Evolutionary conservation across 1,140 invertebrate species (phyloP).

Genomic region (Drosophila jambulina): DNA sequence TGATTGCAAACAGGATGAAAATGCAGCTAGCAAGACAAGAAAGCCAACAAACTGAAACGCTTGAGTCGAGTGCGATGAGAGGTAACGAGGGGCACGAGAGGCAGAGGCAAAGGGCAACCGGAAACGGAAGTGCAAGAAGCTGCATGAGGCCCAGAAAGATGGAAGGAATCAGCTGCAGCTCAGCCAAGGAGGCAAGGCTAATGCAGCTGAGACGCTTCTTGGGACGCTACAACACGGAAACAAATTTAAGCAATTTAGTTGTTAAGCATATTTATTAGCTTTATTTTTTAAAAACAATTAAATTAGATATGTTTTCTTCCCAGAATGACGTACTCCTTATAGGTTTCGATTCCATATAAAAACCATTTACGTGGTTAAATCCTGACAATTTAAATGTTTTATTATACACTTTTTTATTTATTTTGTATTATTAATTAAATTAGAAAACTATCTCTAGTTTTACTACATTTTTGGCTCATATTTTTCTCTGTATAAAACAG

Average conservation of each 20-base stretch:
- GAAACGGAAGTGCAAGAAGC: conserved; percentile 75
- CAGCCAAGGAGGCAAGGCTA: conserved; percentile 54
- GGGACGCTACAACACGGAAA: conserved; percentile 1
- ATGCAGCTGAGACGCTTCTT: conserved; percentile 29
- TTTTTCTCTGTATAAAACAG: neutral
- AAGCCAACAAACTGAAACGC: conserved; percentile 69
- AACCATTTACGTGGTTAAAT: too few relatives aligned
- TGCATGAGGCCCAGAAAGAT: conserved; percentile 45
- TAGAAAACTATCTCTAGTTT: neutral
- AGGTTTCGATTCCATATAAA: too few relatives aligned
- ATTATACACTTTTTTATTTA: neutral
- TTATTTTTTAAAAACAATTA: too few relatives aligned
- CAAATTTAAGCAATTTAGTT: neutral
- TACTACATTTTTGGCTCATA: neutral
- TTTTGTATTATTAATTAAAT: neutral
- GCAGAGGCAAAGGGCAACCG: conserved; percentile 13
- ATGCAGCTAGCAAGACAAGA: conserved; percentile 69
- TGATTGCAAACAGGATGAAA: conserved; percentile 76
- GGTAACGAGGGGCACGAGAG: neutral
- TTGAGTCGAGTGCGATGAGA: conserved; percentile 16
- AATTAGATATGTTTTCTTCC: too few relatives aligned
- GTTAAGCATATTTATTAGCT: neutral
- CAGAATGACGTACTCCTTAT: too few relatives aligned
- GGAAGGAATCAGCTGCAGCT: conserved; percentile 32
- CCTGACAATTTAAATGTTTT: neutral